Conservation (phyloP, 2,888 invertebrate species). For the Idaea biselata region DNA sequence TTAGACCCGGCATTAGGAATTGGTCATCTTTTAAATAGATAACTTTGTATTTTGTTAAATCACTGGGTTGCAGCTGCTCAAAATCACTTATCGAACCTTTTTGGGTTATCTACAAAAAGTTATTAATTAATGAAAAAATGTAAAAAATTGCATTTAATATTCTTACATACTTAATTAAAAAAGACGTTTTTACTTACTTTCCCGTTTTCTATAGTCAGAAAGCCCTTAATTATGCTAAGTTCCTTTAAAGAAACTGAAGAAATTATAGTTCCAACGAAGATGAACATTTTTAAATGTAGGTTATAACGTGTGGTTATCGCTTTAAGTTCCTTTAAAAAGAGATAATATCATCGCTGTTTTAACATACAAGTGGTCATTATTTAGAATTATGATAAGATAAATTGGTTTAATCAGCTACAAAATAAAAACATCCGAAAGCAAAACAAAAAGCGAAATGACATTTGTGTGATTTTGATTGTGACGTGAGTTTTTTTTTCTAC, state of each 20-base stretch:
- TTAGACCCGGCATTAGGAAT: conserved; percentile 92
- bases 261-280: conserved; percentile 57
- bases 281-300: conserved; percentile 13
- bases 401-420: not conserved
- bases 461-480: too few species aligned
- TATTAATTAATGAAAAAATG: not conserved
- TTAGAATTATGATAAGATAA: not conserved
- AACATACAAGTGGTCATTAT: not conserved
- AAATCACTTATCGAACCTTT: conserved; percentile 47
- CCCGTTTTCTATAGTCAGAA: conserved; percentile 79
- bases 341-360: not conserved
- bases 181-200: conserved; percentile 67
- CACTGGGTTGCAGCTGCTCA: conserved; percentile 30
- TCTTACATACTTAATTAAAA: not conserved
- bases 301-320: not conserved
- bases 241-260: conserved; percentile 44
- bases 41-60: conserved; percentile 40
- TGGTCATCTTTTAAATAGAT: conserved; percentile 63
- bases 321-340: not conserved
- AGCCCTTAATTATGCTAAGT: conserved; percentile 70
- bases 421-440: not conserved
- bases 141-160: not conserved
- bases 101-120: conserved; percentile 49
- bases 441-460: not conserved
- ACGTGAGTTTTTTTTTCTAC: too few species aligned